Evolutionary conservation across 2,113 vertebrate genomes (phyloP), one percentile per base, ranked within the genome.

Genomic region (Mus spicilegus): DNA sequence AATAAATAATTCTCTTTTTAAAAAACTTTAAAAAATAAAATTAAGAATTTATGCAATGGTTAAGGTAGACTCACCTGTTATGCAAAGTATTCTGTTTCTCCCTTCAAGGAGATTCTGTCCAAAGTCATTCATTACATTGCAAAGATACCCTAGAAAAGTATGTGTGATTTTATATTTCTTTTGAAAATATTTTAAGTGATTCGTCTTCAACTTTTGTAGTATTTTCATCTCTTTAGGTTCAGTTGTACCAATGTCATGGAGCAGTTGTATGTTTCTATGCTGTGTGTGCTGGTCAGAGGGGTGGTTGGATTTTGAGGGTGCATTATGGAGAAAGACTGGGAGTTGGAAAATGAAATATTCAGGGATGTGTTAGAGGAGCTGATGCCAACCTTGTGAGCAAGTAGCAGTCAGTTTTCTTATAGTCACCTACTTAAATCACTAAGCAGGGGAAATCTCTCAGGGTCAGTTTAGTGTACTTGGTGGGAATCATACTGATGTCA

Each of bases 391-490:
- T 97, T 95, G 88, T 92, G 76, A 97, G 93, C 36, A 92, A 97
- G 98, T 95, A 96, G 92, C n/a, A 58, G 84, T 97, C 92, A 94
- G 95, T 97, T 96, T 98, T 97, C 69, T 90, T 95, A 92, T 65
- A 2, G 36, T 39, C 72, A 91, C 33, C 11, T 80, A 67, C n/a
- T 95, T 28, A 82, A 87, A 65, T 56, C 96, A 93, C 89, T 96
- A 97, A 92, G 87, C 92, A 96, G 90, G 98, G 98, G 98, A 95
- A 78, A 6, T 91, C 85, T 96, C 91, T 49, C 81, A 95, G 49
- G 96, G 96, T 98, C 94, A 96, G 98, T 97, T 98, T 96, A 97
- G 95, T 96, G 89, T 78, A 93, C 73, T 96, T 96, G 42, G 24
- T 97, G 94, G 95, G 91, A 98, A 97, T 91, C 82, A 49, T 26